phyloP scores from a whole-genome alignment of 2,888 invertebrate species.

The Anagyrus pseudococci region DNA sequence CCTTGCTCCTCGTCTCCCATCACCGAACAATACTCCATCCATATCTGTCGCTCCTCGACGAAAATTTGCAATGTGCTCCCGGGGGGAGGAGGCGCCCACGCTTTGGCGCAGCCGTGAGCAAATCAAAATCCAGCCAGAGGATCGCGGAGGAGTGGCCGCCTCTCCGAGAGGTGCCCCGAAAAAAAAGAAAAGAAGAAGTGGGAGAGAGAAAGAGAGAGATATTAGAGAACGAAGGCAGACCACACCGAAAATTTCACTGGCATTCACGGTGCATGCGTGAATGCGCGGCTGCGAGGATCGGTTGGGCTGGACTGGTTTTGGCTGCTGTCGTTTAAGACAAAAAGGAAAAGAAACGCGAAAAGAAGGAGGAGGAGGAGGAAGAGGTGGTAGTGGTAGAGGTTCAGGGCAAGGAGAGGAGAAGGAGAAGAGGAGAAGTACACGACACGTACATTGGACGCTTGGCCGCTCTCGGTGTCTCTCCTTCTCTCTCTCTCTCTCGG shows the following conservation, averaged over 20 bases:
- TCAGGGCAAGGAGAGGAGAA: too few species aligned
- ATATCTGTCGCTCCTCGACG: too few species aligned
- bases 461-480: background rate
- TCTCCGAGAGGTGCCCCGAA: background rate
- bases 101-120: too few species aligned
- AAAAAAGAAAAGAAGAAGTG: background rate
- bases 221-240: background rate
- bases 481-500: conserved; percentile 1
- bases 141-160: too few species aligned
- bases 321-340: background rate
- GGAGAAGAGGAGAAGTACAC: background rate
- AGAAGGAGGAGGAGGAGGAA: conserved; percentile 43
- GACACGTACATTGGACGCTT: background rate
- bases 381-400: too few species aligned
- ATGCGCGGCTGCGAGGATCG: conserved; percentile 7
- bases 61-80: too few species aligned
- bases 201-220: conserved; percentile 23
- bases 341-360: too few species aligned
- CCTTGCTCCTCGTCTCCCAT: too few species aligned
- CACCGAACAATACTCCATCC: too few species aligned
- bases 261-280: background rate
- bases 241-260: conserved; percentile 25
- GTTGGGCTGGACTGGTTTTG: too few species aligned
- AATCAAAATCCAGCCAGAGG: too few species aligned
- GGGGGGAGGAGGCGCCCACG: too few species aligned